Conservation (phyloP, 2,888 invertebrate genomes). For the Drosophila imparisetae region DNA sequence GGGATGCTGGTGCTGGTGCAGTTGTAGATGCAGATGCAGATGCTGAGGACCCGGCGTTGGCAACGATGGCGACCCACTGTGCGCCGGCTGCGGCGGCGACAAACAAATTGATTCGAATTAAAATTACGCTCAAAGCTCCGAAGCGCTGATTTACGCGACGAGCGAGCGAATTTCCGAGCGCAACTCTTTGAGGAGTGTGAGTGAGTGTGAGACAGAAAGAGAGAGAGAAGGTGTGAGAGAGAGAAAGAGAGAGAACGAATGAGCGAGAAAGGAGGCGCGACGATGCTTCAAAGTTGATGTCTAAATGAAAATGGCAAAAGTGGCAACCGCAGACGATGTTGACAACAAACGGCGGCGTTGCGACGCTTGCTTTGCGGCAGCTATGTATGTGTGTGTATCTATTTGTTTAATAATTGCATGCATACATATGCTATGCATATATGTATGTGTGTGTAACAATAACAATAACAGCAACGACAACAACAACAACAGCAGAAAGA, state of each 20-base stretch:
- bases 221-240: background rate
- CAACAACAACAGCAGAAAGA: conserved; percentile 19
- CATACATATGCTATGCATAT: background rate
- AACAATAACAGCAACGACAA: conserved; percentile 4
- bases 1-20: background rate
- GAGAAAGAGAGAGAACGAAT: background rate
- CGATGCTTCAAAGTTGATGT: conserved; percentile 61
- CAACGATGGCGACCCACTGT: conserved; percentile 57
- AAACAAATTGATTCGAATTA: conserved; percentile 79
- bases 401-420: conserved; percentile 49
- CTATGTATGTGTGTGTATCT: conserved; percentile 1
- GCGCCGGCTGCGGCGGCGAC: conserved; percentile 75
- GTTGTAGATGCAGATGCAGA: background rate
- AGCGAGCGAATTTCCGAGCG: conserved; percentile 1
- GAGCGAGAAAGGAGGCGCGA: conserved; percentile 24
- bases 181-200: background rate
- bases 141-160: conserved; percentile 61
- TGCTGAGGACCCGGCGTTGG: conserved; percentile 28
- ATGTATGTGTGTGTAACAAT: conserved; percentile 1
- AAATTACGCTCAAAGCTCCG: conserved; percentile 67
- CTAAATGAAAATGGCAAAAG: conserved; percentile 69
- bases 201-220: background rate
- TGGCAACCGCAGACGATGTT: conserved; percentile 86
- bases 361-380: conserved; percentile 21
- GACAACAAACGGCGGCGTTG: conserved; percentile 37